phyloP scores from a whole-genome alignment of 2,888 invertebrate genomes.

The Lepidochitona cinerea region DNA sequence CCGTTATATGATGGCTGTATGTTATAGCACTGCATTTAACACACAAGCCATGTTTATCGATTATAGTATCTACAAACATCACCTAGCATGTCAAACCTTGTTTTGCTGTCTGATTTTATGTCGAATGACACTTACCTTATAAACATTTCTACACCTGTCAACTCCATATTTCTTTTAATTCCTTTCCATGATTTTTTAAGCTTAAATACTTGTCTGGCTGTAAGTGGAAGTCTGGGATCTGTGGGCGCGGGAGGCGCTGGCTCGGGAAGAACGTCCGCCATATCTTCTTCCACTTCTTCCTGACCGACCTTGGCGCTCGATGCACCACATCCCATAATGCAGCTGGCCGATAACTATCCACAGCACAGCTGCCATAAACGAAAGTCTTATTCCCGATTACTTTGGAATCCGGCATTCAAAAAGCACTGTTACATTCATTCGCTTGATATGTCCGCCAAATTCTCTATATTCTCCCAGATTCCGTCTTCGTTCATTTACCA shows the following conservation, averaged over 20 bases:
- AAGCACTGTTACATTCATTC: too few species aligned
- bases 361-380: too few species aligned
- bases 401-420: too few species aligned
- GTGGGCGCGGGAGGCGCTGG: constrained; percentile 54
- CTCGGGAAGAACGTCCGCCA: constrained; percentile 51
- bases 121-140: constrained; percentile 49
- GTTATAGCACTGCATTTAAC: too few species aligned
- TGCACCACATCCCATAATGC: neutral
- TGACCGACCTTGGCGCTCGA: neutral
- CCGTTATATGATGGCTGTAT: too few species aligned
- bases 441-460: too few species aligned
- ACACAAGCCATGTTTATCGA: too few species aligned
- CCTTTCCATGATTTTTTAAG: constrained; percentile 67
- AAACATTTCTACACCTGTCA: constrained; percentile 66
- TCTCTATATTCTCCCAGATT: too few species aligned
- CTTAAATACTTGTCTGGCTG: constrained; percentile 63
- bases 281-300: constrained; percentile 29
- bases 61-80: too few species aligned
- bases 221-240: constrained; percentile 60
- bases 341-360: neutral
- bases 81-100: neutral
- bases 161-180: constrained; percentile 61
- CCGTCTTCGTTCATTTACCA: too few species aligned
- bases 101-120: too few species aligned
- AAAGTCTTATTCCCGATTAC: too few species aligned